Base-by-base conservation (phyloP, 2,797 vertebrate species). In the Salmo trutta region DNA sequence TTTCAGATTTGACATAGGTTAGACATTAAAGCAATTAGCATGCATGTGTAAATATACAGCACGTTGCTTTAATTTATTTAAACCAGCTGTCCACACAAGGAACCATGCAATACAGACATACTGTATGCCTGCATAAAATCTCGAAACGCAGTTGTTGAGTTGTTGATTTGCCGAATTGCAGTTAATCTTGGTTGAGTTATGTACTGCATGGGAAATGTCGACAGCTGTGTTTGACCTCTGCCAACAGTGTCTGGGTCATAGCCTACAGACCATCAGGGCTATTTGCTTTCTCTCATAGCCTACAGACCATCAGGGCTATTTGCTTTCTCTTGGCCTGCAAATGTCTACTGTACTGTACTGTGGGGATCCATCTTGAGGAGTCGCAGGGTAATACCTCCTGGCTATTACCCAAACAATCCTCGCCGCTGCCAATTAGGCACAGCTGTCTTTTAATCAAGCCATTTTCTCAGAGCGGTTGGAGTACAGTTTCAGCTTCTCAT, bases 341-440 rank as follows among this genome's bases (percentile, higher is more conserved):
- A 27, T 33, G 29, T 68, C 16, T 10, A n/a, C 68, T 5, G 41
- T 47, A 47, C 41, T 47, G 41, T 47, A 47, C 41, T 47, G 41
- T 47, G 10, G 41, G 41, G 41, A 47, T 14, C 10, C 41, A 47
- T 47, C 41, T 47, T 47, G 41, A 47, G 41, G 10, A 12, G 41
- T 12, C 41, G 10, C 41, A 14, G 2, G 41, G 41, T 47, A 47
- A 12, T 3, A 47, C 41, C 14, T 47, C 10, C 41, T 12, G 41
- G 33, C 66, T 31, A 71, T 77, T 76, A 76, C 77, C 75, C 75
- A 76, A 81, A 81, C 70, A 74, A 76, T 47, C 7, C 21, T 19
- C 67, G 47, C 17, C 17, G 66, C 59, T 74, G 76, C 76, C 73
- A 84, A 81, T 88, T 74, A 81, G 56, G 36, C 75, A 73, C 84